A percentile compares a stretch with the other conserved stretches of the same genome.
Evolutionary conservation across 2,797 vertebrate species (phyloP).

Genomic region (Parauchenoglanis punctatus): DNA sequence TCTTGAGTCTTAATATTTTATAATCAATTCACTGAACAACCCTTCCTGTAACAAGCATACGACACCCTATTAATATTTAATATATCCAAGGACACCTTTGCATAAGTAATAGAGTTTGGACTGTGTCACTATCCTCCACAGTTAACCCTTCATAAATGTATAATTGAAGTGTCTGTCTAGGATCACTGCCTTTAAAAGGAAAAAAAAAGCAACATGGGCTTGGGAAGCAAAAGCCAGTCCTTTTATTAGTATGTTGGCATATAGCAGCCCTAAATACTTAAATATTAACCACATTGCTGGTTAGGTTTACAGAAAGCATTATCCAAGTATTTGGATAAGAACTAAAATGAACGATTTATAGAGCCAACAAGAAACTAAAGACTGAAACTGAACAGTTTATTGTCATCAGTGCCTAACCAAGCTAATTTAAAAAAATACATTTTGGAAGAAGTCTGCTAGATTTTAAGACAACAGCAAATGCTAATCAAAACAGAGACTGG

Average conservation of each 20-base stretch:
- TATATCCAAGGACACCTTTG: constrained; percentile 49
- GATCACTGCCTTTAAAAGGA: background rate
- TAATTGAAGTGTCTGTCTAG: background rate
- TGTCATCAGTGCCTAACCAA: background rate
- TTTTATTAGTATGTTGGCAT: background rate
- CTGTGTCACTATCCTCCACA: background rate
- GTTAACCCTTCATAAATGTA: background rate
- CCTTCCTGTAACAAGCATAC: constrained; percentile 44
- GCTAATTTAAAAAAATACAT: background rate
- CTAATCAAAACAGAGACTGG: background rate
- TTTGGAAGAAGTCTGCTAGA: background rate
- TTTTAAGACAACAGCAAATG: background rate
- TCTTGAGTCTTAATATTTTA: constrained; percentile 22
- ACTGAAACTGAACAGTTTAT: background rate
- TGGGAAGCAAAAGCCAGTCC: background rate
- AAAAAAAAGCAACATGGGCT: background rate
- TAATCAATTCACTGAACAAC: constrained; percentile 32
- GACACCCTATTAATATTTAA: constrained; percentile 63
- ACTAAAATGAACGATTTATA: background rate
- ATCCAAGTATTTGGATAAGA: background rate
- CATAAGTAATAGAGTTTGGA: constrained; percentile 32
- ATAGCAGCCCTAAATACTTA: background rate
- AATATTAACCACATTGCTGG: background rate
- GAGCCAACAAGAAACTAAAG: background rate
- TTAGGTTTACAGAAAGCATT: background rate